Conservation (phyloP, 2,888 invertebrate genomes). For the Drosophila nigritarsus region DNA sequence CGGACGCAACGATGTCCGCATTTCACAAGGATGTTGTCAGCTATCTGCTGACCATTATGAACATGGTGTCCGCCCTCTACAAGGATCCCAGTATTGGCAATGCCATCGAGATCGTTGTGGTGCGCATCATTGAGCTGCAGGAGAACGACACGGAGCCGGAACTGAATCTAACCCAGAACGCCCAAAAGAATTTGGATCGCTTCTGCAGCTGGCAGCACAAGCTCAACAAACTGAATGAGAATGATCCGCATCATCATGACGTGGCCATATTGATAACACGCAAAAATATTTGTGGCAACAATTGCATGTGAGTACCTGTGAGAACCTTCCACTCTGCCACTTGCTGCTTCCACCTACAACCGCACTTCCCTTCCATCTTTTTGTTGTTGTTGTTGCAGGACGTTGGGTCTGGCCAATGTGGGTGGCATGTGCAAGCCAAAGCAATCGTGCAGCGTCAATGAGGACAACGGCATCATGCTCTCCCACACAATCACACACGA, state of each 20-base stretch:
- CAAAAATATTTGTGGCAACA: conserved; percentile 89
- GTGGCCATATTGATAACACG: conserved; percentile 94
- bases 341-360: not conserved
- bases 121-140: conserved; percentile 91
- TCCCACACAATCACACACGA: conserved; percentile 96
- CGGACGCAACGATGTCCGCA: conserved; percentile 94
- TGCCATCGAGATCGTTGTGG: conserved; percentile 95
- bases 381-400: conserved; percentile 85
- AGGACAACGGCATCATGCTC: conserved; percentile 94
- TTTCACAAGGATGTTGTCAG: conserved; percentile 94
- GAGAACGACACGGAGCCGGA: conserved; percentile 87
- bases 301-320: conserved; percentile 83
- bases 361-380: not conserved
- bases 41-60: conserved; percentile 96
- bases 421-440: conserved; percentile 95
- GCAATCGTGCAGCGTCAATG: conserved; percentile 95
- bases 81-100: conserved; percentile 96
- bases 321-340: too few relatives aligned
- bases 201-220: conserved; percentile 94
- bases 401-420: conserved; percentile 95
- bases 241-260: conserved; percentile 95
- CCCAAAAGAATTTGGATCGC: conserved; percentile 92
- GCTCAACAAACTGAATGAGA: conserved; percentile 90
- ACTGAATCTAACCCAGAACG: conserved; percentile 91
- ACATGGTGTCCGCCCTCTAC: conserved; percentile 94